Percentiles rank a stretch among this genome's conserved stretches.
phyloP scores from a whole-genome alignment of 2,888 invertebrate genomes.

The Dasysyrphus tricinctus region DNA sequence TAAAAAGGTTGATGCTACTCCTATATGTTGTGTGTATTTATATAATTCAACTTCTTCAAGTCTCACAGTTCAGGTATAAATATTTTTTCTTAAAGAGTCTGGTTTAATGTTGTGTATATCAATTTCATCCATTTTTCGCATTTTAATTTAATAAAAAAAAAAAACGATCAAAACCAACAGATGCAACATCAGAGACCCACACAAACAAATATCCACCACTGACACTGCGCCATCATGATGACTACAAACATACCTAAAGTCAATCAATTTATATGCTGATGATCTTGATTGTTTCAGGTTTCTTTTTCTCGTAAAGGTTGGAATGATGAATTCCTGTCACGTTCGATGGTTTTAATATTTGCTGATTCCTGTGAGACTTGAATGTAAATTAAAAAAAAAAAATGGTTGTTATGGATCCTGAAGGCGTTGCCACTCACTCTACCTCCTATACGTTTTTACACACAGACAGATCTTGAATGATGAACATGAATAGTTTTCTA shows the following conservation, averaged over 20 bases:
- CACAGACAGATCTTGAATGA: neutral
- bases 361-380: constrained; percentile 69
- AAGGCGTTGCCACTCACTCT: constrained; percentile 52
- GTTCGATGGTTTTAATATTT: constrained; percentile 68
- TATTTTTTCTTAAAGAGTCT: neutral
- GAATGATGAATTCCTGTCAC: constrained; percentile 62
- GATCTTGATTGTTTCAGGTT: constrained; percentile 71
- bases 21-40: neutral
- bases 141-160: constrained; percentile 38
- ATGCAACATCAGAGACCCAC: constrained; percentile 11
- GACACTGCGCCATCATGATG: neutral
- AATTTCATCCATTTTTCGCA: constrained; percentile 22
- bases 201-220: neutral
- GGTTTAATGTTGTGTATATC: neutral
- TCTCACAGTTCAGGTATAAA: neutral
- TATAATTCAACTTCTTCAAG: constrained; percentile 30
- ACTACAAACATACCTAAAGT: constrained; percentile 27
- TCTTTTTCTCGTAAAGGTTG: neutral
- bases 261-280: constrained; percentile 74
- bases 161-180: constrained; percentile 30
- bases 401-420: constrained; percentile 36
- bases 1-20: neutral
- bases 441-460: too few relatives aligned
- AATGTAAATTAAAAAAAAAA: constrained; percentile 60
- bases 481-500: neutral